Conservation (phyloP, 2,888 invertebrate genomes). For the Ornithoptera alexandrae region DNA sequence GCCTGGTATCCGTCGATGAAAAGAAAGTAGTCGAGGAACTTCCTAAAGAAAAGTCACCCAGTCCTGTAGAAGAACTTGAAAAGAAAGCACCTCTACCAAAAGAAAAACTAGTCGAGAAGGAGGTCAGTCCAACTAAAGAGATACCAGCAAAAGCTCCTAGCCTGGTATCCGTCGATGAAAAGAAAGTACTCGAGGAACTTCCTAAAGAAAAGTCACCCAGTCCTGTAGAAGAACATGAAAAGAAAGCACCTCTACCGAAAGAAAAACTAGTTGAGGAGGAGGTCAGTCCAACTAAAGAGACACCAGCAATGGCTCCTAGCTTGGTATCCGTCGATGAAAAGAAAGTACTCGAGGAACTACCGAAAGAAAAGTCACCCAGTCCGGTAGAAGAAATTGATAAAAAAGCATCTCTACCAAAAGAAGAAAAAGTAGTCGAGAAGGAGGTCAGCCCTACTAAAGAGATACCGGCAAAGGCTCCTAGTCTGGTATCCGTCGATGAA, state of each 20-base stretch:
- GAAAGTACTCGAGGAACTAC: too few species aligned
- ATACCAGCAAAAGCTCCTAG: too few species aligned
- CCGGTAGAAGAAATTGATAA: neutral
- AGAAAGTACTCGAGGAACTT: neutral
- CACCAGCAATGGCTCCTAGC: conserved; percentile 10
- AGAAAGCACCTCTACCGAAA: neutral
- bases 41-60: neutral
- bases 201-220: too few species aligned
- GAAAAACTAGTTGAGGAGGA: too few species aligned
- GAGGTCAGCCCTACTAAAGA: neutral
- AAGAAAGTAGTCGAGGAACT: neutral
- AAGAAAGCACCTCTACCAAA: too few species aligned
- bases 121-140: too few species aligned
- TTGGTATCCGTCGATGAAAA: neutral
- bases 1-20: neutral
- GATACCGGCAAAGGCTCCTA: conserved; percentile 25
- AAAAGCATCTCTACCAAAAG: too few species aligned
- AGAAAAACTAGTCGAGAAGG: too few species aligned
- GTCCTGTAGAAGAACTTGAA: neutral
- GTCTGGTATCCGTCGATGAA: neutral
- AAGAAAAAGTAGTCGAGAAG: neutral
- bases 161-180: neutral
- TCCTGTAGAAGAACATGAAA: too few species aligned
- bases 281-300: neutral
- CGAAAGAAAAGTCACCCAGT: neutral